These are phyloP conservation scores for Phoebastria nigripes DNA, from an alignment of 2,797 vertebrate species.

Conservation along the genomic window DNA sequence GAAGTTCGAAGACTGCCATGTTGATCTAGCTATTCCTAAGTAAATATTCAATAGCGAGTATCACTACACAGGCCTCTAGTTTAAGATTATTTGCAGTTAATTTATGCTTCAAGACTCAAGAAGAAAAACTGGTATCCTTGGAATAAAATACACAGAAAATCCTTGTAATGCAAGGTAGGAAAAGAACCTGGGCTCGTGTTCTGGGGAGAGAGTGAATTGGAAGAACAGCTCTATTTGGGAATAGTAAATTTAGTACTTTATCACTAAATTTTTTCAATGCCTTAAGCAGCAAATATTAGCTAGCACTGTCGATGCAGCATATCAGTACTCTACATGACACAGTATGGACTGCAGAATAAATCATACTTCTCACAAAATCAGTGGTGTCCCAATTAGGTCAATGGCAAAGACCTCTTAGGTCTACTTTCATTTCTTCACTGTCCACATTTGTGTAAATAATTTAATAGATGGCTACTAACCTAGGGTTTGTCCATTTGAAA, in stretches of 20 bases:
- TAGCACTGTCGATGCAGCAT: neutral
- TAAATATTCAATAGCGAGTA: neutral
- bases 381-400: neutral
- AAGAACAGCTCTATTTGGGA: neutral
- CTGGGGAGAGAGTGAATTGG: neutral
- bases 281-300: neutral
- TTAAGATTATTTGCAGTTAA: neutral
- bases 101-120: neutral
- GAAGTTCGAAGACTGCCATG: neutral
- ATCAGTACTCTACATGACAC: neutral
- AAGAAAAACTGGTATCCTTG: neutral
- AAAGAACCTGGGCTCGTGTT: neutral
- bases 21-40: neutral
- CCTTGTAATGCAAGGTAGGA: neutral
- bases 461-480: neutral
- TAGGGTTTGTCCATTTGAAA: neutral
- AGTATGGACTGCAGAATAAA: neutral
- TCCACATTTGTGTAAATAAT: neutral
- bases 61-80: neutral
- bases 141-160: neutral
- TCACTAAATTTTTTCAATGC: neutral
- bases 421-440: neutral
- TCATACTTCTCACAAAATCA: neutral
- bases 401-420: neutral
- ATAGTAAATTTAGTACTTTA: neutral